Base-by-base conservation (phyloP, 2,888 invertebrate species). In the Carpatolechia fugitivella region DNA sequence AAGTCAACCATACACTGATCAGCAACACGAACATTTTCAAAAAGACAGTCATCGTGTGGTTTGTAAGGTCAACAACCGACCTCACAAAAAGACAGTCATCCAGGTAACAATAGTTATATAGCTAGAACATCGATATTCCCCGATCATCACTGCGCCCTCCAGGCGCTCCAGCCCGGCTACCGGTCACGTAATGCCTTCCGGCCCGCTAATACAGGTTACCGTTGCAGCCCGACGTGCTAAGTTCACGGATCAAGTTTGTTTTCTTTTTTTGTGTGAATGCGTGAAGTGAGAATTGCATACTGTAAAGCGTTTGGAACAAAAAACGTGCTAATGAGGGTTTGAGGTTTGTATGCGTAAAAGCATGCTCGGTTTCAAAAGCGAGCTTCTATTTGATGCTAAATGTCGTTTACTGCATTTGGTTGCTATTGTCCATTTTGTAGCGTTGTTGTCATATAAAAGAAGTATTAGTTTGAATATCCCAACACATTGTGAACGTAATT, bases 111-210 rank as follows among this genome's bases (percentile, higher is more conserved):
- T 24, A 24, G 24, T 24, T 24, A 24, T 24, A 6, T n/a, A n/a
- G n/a, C n/a, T n/a, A 6, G 24, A 24, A 6, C 24, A 31, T n/a
- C 30, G 29, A 31, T 46, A 46, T 29, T 33, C 49, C 49, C 49
- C 18, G 3, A 6, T 18, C 35, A 18, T 7, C 20, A 13, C 44
- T 10, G 16, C n/a, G 6, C 16, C 18, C 18, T 30, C 24, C 36
- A 7, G 18, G 14, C 24, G 56, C 49, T n/a, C 50, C 54, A 49
- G 56, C 60, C 50, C 54, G 46, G 56, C 60, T 69, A 64, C 69
- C 74, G 65, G 77, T 76, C 77, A 80, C 78, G 78, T 77, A 75
- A 78, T 73, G 72, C 62, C 78, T 78, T 84, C 84, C 83, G 78
- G 80, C 52, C 14, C n/a, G 68, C 68, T 77, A 73, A 80, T 79